A percentile compares a stretch with the other conserved stretches of the same genome.
These are phyloP conservation scores for Tichodroma muraria DNA, from an alignment of 2,113 vertebrate genomes.

Conservation along the genomic window DNA sequence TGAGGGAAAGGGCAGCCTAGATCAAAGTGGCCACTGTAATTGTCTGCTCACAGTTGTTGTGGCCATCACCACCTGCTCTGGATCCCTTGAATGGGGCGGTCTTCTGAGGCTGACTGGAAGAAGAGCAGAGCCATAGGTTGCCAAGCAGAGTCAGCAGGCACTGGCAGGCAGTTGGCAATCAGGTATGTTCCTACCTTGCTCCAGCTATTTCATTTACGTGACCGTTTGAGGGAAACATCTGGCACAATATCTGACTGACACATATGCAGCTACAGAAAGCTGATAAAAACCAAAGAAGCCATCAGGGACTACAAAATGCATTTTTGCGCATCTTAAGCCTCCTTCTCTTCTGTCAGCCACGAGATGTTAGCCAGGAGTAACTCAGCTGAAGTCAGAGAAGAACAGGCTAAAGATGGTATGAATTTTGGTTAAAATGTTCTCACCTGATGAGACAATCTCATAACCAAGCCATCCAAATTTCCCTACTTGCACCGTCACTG, in stretches of 20 bases:
- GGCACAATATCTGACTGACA: slow-evolving; percentile 37
- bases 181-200: neutral
- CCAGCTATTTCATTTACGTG: neutral
- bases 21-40: neutral
- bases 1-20: neutral
- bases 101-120: neutral
- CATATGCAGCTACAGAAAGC: neutral
- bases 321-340: neutral
- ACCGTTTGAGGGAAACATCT: slow-evolving; percentile 43
- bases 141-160: neutral
- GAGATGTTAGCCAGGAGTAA: neutral
- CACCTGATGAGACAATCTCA: neutral
- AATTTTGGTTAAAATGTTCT: neutral
- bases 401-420: neutral
- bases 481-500: neutral
- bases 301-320: neutral
- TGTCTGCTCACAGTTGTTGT: neutral
- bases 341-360: neutral
- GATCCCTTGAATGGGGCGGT: neutral
- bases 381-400: neutral
- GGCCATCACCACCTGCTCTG: neutral
- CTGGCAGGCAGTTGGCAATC: neutral
- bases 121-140: neutral
- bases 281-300: slow-evolving; percentile 32
- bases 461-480: neutral